Evolutionary conservation across 2,888 invertebrate genomes (phyloP), one percentile per base, ranked within the genome.

Genomic region (Pterostichus madidus): DNA sequence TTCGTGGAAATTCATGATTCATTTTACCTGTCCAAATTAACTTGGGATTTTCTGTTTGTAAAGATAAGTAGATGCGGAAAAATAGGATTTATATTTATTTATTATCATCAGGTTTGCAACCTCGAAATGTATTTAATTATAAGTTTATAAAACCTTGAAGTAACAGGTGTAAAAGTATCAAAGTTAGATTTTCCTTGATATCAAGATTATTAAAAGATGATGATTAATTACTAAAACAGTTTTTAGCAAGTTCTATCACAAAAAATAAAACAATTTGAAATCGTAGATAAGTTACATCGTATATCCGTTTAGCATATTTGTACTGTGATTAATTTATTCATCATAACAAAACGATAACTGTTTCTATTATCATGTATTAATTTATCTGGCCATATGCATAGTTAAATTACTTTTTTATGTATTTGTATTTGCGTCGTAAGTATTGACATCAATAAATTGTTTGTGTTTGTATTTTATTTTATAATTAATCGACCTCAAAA

Each of bases 51-150:
- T 61, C 64, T 17, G 13, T 39, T 44, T 71, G 39, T 39, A 39
- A 39, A 39, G 39, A 5, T 8, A 8, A 39, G 39, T 6, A 39
- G 39, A 5, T 7, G 5, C 6, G 1, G 39, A 39, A 44, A 68
- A 71, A 11, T 17, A 44, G 5, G 15, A 10, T 24, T 39, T 7
- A 15, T 56, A 17, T 39, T 17, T 56, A 17, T 56, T 31, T 8
- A 56, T 5, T 13, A 56, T 17, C 13, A 49, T 4, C 3, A 39
- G 52, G 13, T 71, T 46, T 49, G 31, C 17, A 75, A 75, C 49
- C 53, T 52, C 53, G 75, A 75, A 24, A 75, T 53, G 75, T 31
- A 32, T 73, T 24, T 24, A 52, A 75, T 75, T 75, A 52, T 49
- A 75, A 46, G 44, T 68, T 44, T 52, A 35, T 13, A 24, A 52